Evolutionary conservation across 2,888 invertebrate species (phyloP), one percentile per base, ranked within the genome.

Genomic region (Drosophila eohydei): DNA sequence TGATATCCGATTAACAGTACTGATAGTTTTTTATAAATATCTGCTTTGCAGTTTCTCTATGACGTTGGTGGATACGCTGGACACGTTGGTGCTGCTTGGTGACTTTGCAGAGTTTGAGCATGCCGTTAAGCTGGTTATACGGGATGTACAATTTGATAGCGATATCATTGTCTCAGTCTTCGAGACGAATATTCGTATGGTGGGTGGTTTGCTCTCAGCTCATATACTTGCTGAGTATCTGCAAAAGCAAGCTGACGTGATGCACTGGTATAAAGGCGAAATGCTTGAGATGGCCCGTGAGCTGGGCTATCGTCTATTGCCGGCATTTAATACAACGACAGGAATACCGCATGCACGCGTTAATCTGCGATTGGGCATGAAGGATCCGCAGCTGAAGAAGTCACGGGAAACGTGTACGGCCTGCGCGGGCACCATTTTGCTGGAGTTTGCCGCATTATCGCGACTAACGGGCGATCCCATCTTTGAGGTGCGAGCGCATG

Each of bases 261-360:
- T 97, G 94, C 94, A 94, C 46, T 97, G 97, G 97, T 98, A 98
- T 91, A 95, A 95, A 85, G 97, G 97, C 11, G 97, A 99, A 93
- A 94, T 99, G 71, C 94, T 99, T 28, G 94, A 94, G 51, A 95
- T 98, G 95, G 99, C 99, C 0, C 96, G 97, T 91, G 98, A 99
- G 92, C 94, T 99, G 61, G 99, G 98, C 4, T 96, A 96, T 91
- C 94, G 98, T 75, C 94, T 99, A 62, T 93, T 99, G 71, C 99
- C 99, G n/a, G 98, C 99, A 4, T 99, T 99, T 93, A 99, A 99
- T 92, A 98, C 99, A 0, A 96, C 98, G 4, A 99, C 99, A 1
- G 99, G 99, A 51, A 97, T 99, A 91, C 99, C 99, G 11, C 97
- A 98, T 93, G 97, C 98, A n/a, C 95, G 97, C 93, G 98, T 98